These are phyloP conservation scores for Collichthys lucidus DNA, from an alignment of 2,113 vertebrate genomes.

Conservation along the genomic window DNA sequence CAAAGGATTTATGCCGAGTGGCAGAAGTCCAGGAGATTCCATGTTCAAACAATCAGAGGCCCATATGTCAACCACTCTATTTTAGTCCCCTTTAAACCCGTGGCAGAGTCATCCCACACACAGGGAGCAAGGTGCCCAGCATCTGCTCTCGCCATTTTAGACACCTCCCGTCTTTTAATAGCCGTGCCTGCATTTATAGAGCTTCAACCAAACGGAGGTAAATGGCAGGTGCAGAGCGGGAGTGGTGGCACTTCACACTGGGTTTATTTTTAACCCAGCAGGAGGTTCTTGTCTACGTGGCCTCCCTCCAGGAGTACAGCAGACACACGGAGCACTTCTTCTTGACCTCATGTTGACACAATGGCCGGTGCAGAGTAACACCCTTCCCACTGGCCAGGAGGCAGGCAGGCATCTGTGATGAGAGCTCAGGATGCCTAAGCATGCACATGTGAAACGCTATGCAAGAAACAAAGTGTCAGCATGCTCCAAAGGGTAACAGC, in stretches of 20 bases:
- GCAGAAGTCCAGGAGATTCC: slow-evolving; percentile 82
- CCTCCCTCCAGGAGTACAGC: slow-evolving; percentile 54
- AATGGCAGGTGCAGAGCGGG: slow-evolving; percentile 79
- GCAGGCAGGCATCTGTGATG: slow-evolving; percentile 53
- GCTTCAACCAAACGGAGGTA: slow-evolving; percentile 77
- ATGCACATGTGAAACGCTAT: slow-evolving; percentile 74
- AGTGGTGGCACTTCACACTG: slow-evolving; percentile 71
- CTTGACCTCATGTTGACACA: slow-evolving; percentile 81
- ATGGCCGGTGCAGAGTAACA: slow-evolving; percentile 62
- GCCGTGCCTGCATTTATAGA: slow-evolving; percentile 75
- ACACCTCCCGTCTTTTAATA: slow-evolving; percentile 82
- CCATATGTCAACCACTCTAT: slow-evolving; percentile 84
- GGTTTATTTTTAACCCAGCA: slow-evolving; percentile 81
- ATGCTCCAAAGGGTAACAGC: slow-evolving; percentile 62
- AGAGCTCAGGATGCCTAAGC: slow-evolving; percentile 66
- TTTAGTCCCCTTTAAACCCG: slow-evolving; percentile 78
- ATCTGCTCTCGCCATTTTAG: slow-evolving; percentile 83
- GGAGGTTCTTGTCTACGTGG: slow-evolving; percentile 63
- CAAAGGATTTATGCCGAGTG: slow-evolving; percentile 80
- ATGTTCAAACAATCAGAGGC: slow-evolving; percentile 85
- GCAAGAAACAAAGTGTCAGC: slow-evolving; percentile 80
- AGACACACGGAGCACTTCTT: slow-evolving; percentile 68
- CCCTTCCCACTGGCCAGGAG: slow-evolving; percentile 40
- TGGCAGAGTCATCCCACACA: slow-evolving; percentile 74
- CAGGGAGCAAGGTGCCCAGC: slow-evolving; percentile 82